phyloP scores from a whole-genome alignment of 2,797 vertebrate species.

The Poeciliopsis presidionis region DNA sequence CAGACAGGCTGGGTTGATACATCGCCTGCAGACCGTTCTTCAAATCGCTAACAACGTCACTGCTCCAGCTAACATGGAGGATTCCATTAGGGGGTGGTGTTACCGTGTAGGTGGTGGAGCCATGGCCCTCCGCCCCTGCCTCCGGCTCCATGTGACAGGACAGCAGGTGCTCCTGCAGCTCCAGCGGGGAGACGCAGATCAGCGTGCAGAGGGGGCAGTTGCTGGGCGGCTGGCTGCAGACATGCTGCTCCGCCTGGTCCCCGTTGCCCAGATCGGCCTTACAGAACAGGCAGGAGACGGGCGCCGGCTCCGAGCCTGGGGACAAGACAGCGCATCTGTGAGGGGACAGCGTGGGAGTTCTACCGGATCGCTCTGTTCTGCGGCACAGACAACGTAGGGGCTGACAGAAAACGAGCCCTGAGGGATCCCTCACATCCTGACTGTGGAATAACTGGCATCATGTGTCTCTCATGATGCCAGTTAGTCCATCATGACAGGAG shows the following conservation, averaged over 20 bases:
- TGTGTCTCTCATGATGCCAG: no score
- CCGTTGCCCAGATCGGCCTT: constrained; percentile 72
- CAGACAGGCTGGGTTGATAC: constrained; percentile 1
- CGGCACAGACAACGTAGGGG: neutral
- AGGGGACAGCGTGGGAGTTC: neutral
- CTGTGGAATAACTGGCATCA: neutral
- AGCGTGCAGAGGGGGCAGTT: constrained; percentile 83
- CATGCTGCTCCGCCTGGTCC: constrained; percentile 83
- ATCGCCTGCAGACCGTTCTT: neutral
- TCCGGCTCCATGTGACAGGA: constrained; percentile 79
- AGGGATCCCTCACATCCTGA: neutral
- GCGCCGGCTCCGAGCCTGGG: constrained; percentile 44
- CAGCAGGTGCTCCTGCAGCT: constrained; percentile 84
- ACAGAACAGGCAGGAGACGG: constrained; percentile 77
- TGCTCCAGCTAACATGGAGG: neutral
- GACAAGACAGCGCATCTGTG: neutral
- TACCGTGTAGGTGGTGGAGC: constrained; percentile 73
- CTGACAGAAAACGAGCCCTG: neutral
- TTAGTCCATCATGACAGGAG: no score
- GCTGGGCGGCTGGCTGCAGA: constrained; percentile 74
- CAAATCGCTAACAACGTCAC: neutral
- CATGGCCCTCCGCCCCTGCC: constrained; percentile 45
- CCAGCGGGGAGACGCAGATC: constrained; percentile 76
- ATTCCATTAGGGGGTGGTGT: neutral
- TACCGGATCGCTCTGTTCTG: neutral